Conservation (phyloP, 2,888 invertebrate genomes). For the Tanypteryx hageni region DNA sequence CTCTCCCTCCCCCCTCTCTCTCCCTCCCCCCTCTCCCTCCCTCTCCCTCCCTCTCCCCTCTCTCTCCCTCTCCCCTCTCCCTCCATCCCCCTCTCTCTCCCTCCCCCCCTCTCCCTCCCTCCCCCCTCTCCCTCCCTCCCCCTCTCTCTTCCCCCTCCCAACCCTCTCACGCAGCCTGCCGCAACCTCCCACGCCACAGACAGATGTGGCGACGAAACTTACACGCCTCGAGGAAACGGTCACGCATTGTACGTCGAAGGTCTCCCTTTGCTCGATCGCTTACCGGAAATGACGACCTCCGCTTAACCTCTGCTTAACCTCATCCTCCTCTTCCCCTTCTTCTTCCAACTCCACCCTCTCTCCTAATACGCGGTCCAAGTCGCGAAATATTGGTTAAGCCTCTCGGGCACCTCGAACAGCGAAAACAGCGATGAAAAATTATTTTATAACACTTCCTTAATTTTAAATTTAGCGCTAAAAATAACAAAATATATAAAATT, state of each 20-base stretch:
- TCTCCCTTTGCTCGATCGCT: no score
- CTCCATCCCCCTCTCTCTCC: not conserved
- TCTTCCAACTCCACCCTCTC: no score
- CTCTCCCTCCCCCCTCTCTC: not conserved
- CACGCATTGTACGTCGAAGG: not conserved
- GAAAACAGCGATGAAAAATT: no score
- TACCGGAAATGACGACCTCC: no score
- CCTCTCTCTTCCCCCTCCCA: not conserved
- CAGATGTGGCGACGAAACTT: not conserved
- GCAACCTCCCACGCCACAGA: not conserved
- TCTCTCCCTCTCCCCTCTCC: not conserved
- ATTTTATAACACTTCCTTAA: no score
- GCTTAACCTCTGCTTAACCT: no score
- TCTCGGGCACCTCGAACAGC: no score
- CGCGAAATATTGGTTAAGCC: no score
- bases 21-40: not conserved
- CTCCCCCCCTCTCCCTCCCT: not conserved
- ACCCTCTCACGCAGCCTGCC: not conserved
- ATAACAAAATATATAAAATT: no score
- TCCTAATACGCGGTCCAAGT: no score
- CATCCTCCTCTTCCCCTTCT: no score
- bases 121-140: not conserved
- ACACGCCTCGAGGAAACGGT: not conserved
- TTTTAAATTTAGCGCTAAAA: no score
- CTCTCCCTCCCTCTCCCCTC: not conserved